Conservation (phyloP, 1,140 invertebrate genomes). For the Sminthurides bifidus region DNA sequence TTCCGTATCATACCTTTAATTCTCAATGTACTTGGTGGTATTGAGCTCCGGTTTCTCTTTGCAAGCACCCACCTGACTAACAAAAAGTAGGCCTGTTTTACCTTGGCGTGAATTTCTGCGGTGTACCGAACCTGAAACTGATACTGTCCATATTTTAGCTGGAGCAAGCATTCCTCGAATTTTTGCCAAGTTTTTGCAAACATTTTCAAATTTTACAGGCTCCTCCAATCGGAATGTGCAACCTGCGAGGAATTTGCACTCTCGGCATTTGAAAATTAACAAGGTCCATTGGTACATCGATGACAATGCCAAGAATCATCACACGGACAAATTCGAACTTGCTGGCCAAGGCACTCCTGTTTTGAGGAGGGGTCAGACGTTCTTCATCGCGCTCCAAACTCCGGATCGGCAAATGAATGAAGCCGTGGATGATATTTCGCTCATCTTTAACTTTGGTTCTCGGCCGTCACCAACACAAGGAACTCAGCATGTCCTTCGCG, state of each 20-base stretch:
- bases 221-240: background rate
- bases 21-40: too few relatives aligned
- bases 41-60: too few relatives aligned
- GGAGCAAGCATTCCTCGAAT: too few relatives aligned
- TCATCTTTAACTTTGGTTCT: constrained; percentile 50
- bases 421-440: constrained; percentile 43
- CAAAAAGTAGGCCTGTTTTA: background rate
- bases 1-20: background rate
- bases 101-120: background rate
- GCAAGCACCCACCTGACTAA: too few relatives aligned
- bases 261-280: constrained; percentile 29
- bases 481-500: constrained; percentile 33
- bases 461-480: constrained; percentile 33
- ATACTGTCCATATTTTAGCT: background rate
- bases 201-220: background rate
- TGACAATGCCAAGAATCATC: constrained; percentile 37
- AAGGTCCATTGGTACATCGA: constrained; percentile 35
- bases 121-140: too few relatives aligned
- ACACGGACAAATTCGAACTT: constrained; percentile 38
- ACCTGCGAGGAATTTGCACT: background rate
- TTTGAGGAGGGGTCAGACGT: constrained; percentile 51
- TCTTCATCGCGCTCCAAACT: constrained; percentile 45
- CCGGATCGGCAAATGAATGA: constrained; percentile 41
- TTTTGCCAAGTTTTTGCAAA: background rate
- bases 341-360: constrained; percentile 39